Conservation (phyloP, 2,113 vertebrate species). For the Caloenas nicobarica region DNA sequence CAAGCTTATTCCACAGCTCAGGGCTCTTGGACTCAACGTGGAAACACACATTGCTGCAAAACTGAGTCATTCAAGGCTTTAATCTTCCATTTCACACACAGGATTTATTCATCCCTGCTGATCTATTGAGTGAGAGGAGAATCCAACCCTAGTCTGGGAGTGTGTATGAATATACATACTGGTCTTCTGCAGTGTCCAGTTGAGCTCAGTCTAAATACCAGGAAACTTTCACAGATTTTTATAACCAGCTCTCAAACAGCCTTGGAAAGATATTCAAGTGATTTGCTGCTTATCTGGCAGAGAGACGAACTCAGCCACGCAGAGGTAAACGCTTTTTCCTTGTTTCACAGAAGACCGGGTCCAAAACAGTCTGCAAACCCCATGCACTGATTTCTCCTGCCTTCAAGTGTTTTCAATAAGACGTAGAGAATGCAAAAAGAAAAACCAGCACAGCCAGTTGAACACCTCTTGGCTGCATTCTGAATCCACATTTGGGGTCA, state of each 20-base stretch:
- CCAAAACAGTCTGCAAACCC: neutral
- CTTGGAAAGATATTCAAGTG: neutral
- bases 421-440: neutral
- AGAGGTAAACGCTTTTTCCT: neutral
- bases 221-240: neutral
- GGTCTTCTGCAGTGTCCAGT: neutral
- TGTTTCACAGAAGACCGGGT: neutral
- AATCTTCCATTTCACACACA: neutral
- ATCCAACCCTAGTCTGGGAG: neutral
- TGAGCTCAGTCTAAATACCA: neutral
- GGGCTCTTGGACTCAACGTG: neutral
- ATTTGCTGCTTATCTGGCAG: neutral
- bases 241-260: neutral
- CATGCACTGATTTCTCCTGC: neutral
- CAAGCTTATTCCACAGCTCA: neutral
- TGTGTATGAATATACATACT: too few relatives aligned
- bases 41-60: neutral
- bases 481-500: accelerated
- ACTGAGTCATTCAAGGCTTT: neutral
- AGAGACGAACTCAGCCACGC: neutral
- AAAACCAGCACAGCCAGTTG: neutral
- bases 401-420: neutral
- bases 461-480: neutral
- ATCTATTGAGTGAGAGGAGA: neutral
- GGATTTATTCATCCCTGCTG: neutral